A percentile compares a stretch with the other conserved stretches of the same genome.
Conservation (phyloP, 2,797 vertebrate genomes). For the Hypotaenidia okinawae region DNA sequence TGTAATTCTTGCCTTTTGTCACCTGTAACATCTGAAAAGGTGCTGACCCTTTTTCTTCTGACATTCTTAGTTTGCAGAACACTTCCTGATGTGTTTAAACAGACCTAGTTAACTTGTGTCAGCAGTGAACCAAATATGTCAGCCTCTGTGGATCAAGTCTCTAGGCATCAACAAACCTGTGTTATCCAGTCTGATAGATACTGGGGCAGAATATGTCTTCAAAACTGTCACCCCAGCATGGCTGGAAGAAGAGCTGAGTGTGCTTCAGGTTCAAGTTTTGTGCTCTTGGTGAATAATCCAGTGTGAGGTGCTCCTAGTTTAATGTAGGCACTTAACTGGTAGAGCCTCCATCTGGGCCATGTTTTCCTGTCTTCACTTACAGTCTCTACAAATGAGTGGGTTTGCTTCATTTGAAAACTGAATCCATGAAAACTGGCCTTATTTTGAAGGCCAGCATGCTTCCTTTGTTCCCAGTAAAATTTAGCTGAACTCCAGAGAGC, state of each 20-base stretch:
- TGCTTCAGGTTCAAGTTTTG: neutral
- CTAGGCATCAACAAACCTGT: neutral
- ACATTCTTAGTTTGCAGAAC: neutral
- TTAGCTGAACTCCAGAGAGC: neutral
- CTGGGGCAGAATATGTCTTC: neutral
- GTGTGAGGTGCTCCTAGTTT: neutral
- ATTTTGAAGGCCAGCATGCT: neutral
- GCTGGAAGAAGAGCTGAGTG: neutral
- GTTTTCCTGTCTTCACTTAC: neutral
- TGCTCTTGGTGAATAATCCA: neutral
- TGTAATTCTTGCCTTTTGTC: neutral
- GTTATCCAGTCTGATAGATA: neutral
- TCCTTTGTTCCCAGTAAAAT: neutral
- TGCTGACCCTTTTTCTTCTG: neutral
- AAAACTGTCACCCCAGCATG: neutral
- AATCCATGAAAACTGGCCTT: neutral
- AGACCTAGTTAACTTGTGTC: neutral
- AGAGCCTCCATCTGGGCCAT: neutral
- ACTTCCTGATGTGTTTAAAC: neutral
- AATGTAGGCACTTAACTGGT: neutral
- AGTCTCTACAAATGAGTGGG: neutral
- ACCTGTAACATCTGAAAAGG: neutral
- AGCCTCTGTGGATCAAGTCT: neutral
- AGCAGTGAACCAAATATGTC: neutral
- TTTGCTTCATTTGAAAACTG: neutral